Conservation (phyloP, 2,797 vertebrate genomes). For the Gymnocypris eckloni region DNA sequence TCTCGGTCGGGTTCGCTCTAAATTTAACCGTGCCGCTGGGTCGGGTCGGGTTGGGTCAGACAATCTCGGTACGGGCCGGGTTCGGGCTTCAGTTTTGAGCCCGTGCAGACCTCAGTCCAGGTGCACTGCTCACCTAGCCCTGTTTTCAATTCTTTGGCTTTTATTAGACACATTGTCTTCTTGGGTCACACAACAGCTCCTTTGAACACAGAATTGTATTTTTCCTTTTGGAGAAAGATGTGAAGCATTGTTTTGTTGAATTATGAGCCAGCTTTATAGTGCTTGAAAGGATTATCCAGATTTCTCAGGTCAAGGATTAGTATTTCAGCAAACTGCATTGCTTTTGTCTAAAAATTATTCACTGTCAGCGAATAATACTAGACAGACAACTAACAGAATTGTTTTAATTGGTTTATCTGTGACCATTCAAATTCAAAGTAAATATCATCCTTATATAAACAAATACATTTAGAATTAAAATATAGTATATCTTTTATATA, state of each 20-base stretch:
- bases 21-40: too few species aligned
- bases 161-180: conserved; percentile 1
- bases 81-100: too few species aligned
- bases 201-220: conserved; percentile 10
- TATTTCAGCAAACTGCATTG: conserved; percentile 40
- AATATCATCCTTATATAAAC: background rate
- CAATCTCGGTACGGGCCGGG: too few species aligned
- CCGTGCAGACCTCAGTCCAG: background rate
- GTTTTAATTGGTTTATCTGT: background rate
- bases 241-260: conserved; percentile 44
- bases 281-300: conserved; percentile 44
- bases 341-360: conserved; percentile 34
- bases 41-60: too few species aligned
- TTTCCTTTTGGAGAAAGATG: conserved; percentile 26
- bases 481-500: background rate
- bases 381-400: conserved; percentile 1
- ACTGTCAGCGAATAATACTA: background rate
- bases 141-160: background rate
- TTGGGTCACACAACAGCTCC: conserved; percentile 13
- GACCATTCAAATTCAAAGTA: background rate
- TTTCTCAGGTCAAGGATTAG: conserved; percentile 46
- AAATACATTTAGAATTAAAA: background rate
- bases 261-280: conserved; percentile 34
- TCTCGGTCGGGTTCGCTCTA: too few species aligned
- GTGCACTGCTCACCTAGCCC: background rate